These are phyloP conservation scores for Poeciliopsis turneri DNA, from an alignment of 2,797 vertebrate species.

Conservation along the genomic window DNA sequence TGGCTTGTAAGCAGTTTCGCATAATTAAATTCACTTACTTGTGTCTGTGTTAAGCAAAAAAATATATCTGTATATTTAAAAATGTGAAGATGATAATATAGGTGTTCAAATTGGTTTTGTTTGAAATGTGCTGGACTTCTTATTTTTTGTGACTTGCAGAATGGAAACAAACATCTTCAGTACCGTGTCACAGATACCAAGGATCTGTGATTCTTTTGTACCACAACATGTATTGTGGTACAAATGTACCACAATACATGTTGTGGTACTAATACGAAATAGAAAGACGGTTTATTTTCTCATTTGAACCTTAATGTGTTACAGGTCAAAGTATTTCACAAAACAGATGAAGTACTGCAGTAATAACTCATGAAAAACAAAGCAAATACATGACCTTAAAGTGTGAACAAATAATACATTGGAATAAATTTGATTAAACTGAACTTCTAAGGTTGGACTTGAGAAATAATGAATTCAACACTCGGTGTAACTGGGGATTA, in stretches of 20 bases:
- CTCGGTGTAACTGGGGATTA: constrained; percentile 13
- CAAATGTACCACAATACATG: too few relatives aligned
- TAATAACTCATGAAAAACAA: not conserved
- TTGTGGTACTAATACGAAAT: not conserved
- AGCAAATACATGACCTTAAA: constrained; percentile 7
- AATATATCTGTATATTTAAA: too few relatives aligned
- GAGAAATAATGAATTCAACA: not conserved
- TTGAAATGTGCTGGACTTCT: not conserved
- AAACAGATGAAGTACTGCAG: not conserved
- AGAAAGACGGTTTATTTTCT: not conserved
- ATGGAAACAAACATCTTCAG: too few relatives aligned
- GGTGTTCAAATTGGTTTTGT: too few relatives aligned
- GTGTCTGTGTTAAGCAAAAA: too few relatives aligned
- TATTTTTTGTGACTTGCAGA: not conserved
- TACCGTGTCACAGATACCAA: too few relatives aligned
- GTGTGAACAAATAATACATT: not conserved
- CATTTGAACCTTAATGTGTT: not conserved
- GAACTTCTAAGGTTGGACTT: not conserved
- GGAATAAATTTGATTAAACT: not conserved
- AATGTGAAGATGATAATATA: not conserved
- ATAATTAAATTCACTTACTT: too few relatives aligned
- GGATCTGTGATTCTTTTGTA: too few relatives aligned
- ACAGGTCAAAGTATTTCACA: not conserved
- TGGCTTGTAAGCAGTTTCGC: too few relatives aligned
- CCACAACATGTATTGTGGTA: too few relatives aligned